These are phyloP conservation scores for Bufo gargarizans DNA, from an alignment of 2,113 vertebrate species.

Conservation along the genomic window DNA sequence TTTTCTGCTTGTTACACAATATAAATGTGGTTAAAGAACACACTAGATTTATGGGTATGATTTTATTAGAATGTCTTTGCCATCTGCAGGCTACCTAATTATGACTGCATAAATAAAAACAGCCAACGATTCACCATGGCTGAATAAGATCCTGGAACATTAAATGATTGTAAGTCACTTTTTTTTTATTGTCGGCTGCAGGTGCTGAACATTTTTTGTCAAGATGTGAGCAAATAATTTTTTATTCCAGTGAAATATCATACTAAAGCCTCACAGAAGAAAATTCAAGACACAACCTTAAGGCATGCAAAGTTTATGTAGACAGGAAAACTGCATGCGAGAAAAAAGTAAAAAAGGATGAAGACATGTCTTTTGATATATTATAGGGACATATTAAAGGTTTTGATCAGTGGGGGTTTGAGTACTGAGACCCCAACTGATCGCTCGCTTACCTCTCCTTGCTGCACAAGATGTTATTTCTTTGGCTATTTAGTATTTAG, in stretches of 20 bases:
- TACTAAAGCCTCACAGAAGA: neutral
- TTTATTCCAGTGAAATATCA: neutral
- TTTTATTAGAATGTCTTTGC: conserved; percentile 52
- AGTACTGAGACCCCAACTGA: no score
- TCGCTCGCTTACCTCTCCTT: no score
- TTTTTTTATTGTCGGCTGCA: conserved; percentile 33
- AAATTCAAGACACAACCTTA: neutral
- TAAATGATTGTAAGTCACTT: conserved; percentile 39
- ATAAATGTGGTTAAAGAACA: neutral
- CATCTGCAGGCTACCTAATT: conserved; percentile 63
- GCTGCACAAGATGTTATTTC: no score
- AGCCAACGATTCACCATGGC: conserved; percentile 57
- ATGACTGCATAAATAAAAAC: conserved; percentile 56
- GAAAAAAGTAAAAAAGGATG: neutral
- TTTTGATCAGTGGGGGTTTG: no score
- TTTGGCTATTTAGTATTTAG: no score
- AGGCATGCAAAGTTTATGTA: neutral
- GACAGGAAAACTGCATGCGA: neutral
- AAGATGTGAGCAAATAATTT: conserved; percentile 13
- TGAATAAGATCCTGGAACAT: conserved; percentile 12
- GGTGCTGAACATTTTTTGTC: conserved; percentile 32
- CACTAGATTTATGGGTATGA: conserved; percentile 18
- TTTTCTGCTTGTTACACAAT: neutral
- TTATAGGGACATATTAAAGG: no score
- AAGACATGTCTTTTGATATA: neutral